phyloP scores from a whole-genome alignment of 2,797 vertebrate species.

The Sparus aurata region DNA sequence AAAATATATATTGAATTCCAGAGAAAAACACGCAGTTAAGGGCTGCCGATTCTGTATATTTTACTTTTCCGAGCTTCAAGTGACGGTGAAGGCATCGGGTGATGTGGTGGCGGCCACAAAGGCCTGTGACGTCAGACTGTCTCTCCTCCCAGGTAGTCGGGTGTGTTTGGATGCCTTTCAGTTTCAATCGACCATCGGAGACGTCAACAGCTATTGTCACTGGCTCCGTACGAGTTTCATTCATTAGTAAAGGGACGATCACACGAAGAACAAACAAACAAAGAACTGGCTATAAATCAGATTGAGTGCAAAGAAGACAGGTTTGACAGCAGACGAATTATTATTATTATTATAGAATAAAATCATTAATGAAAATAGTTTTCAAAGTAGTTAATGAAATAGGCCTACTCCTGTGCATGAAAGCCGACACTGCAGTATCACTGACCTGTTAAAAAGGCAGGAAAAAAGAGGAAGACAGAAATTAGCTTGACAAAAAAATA shows the following conservation, averaged over 20 bases:
- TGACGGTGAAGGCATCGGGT: constrained; percentile 27
- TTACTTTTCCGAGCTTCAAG: constrained; percentile 26
- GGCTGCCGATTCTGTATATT: accelerated
- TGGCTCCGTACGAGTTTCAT: not conserved
- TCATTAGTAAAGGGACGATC: too few relatives aligned
- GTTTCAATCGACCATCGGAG: constrained; percentile 30
- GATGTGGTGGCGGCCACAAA: constrained; percentile 58
- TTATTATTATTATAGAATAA: too few relatives aligned
- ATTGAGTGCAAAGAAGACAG: not conserved
- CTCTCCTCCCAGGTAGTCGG: constrained; percentile 54
- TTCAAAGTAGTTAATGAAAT: too few relatives aligned
- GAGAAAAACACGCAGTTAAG: accelerated
- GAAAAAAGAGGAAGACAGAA: too few relatives aligned
- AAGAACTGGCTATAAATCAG: not conserved
- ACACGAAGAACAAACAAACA: too few relatives aligned
- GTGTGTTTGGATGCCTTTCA: constrained; percentile 13
- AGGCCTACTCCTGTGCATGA: not conserved
- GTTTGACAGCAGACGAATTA: not conserved
- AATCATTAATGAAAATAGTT: not conserved
- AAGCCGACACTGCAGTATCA: too few relatives aligned
- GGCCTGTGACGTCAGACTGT: constrained; percentile 72
- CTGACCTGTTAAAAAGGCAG: too few relatives aligned
- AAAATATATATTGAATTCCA: accelerated
- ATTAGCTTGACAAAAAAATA: too few relatives aligned
- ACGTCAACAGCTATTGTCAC: not conserved